Base-by-base conservation (phyloP, 2,113 vertebrate genomes). In the Oxyura jamaicensis region DNA sequence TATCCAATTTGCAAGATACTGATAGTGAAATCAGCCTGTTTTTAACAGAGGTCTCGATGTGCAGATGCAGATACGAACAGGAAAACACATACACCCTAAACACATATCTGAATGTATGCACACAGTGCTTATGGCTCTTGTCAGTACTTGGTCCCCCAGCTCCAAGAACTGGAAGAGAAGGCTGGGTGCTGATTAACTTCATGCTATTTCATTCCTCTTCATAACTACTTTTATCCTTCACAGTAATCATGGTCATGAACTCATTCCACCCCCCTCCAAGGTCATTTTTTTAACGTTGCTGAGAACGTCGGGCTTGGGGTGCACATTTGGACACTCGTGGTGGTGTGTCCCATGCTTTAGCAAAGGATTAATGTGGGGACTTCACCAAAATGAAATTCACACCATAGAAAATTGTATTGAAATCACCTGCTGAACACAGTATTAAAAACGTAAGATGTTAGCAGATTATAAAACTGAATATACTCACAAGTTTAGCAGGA, bases 301-400 rank as follows among this genome's bases (percentile, higher is more conserved):
- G 50, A n/a, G 14, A 41, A 33, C 8, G 21, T 35, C 35, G 50
- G 31, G 42, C 36, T 81, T 50, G 14, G 10, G 25, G 13, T 8
- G 8, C 5, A 3, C 19, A 6, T 65, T 9, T 33, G 29, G 39
- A 25, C 13, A 26, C 17, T 22, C 13, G 18, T 0, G 0, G 0
- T 1, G 2, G 2, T 11, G 22, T 50, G 22, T 23, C 11, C 21
- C 13, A 39, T 21, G 26, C 7, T 56, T 36, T 11, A 68, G 52
- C 4, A 53, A 67, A 44, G 44, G 62, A 39, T 5, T 2, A 46
- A 52, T 1, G 3, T 6, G 13, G 29, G 58, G 36, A 59, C 2
- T 58, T 86, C 8, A 31, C n/a, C 35, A 20, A 68, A 52, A 68
- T 14, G 7, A 44, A 69, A 72, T 14, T 66, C 3, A 39, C 21